A percentile compares a stretch with the other conserved stretches of the same genome.
Evolutionary conservation across 2,797 vertebrate species (phyloP).

Genomic region (Pangasius krempfi): DNA sequence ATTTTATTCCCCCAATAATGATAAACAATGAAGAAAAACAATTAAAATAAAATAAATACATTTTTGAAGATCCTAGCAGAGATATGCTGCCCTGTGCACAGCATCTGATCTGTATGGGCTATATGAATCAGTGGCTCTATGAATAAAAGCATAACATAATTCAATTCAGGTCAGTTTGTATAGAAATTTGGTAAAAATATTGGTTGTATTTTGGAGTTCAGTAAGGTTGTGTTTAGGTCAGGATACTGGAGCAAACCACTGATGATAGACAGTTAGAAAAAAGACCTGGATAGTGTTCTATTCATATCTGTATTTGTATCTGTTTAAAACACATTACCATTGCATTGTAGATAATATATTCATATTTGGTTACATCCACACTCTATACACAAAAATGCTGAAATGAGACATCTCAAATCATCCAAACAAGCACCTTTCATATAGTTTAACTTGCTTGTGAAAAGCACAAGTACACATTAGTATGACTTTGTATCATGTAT

Average conservation of each 20-base stretch:
- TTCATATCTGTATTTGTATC: not conserved
- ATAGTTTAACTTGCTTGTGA: not conserved
- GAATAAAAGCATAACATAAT: not conserved
- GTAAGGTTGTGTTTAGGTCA: not conserved
- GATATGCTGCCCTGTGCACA: not conserved
- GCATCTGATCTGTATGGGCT: not conserved
- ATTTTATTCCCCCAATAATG: not conserved
- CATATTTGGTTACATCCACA: not conserved
- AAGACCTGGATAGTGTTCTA: not conserved
- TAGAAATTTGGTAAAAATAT: not conserved
- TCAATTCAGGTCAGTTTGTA: not conserved
- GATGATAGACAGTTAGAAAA: not conserved
- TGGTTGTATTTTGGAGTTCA: not conserved
- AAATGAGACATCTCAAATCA: not conserved
- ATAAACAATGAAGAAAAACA: not conserved
- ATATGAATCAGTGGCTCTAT: not conserved
- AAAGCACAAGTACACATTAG: slow-evolving; percentile 12
- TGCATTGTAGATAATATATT: not conserved
- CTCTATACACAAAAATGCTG: not conserved
- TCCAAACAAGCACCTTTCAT: slow-evolving; percentile 26
- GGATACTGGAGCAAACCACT: not conserved
- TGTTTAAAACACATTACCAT: not conserved
- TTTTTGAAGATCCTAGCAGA: not conserved
- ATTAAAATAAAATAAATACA: not conserved
- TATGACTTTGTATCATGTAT: not conserved